These are phyloP conservation scores for Centropristis striata DNA, from an alignment of 2,113 vertebrate species.

Conservation along the genomic window DNA sequence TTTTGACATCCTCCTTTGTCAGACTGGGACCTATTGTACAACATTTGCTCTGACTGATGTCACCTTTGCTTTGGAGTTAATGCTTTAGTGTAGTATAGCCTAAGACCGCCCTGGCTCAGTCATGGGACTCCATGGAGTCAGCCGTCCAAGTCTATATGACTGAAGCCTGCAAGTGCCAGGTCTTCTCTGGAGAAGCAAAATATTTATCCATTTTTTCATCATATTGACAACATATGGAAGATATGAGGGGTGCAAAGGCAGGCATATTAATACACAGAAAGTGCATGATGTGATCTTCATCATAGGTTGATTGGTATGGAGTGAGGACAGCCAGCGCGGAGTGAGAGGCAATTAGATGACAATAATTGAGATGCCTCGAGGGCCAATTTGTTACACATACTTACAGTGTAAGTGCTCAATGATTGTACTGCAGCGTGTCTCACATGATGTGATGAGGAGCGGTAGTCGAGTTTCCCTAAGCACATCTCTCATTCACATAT, in stretches of 20 bases:
- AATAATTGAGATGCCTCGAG: slow-evolving; percentile 78
- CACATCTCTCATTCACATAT: slow-evolving; percentile 16
- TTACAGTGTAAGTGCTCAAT: slow-evolving; percentile 60
- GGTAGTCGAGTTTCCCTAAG: not conserved
- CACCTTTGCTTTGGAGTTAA: slow-evolving; percentile 49
- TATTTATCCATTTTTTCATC: slow-evolving; percentile 23
- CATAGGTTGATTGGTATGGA: slow-evolving; percentile 62
- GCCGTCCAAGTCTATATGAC: not conserved
- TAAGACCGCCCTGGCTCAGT: slow-evolving; percentile 22
- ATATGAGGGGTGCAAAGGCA: slow-evolving; percentile 18
- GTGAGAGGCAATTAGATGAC: slow-evolving; percentile 76
- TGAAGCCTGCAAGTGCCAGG: not conserved
- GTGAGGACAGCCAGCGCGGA: slow-evolving; percentile 55
- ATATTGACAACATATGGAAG: slow-evolving; percentile 35
- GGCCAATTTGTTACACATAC: slow-evolving; percentile 76
- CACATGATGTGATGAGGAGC: slow-evolving; percentile 27
- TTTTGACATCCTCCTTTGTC: slow-evolving; percentile 74
- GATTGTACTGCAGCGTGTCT: slow-evolving; percentile 52
- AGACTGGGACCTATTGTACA: slow-evolving; percentile 64
- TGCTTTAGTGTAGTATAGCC: slow-evolving; percentile 32
- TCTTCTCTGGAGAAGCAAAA: slow-evolving; percentile 11
- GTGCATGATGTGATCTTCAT: slow-evolving; percentile 35
- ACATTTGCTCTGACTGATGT: slow-evolving; percentile 61
- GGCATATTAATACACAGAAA: not conserved
- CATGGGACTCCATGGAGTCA: slow-evolving; percentile 24